A percentile compares a stretch with the other conserved stretches of the same genome.
Evolutionary conservation across 2,113 vertebrate species (phyloP).

Genomic region (Mandrillus leucophaeus): DNA sequence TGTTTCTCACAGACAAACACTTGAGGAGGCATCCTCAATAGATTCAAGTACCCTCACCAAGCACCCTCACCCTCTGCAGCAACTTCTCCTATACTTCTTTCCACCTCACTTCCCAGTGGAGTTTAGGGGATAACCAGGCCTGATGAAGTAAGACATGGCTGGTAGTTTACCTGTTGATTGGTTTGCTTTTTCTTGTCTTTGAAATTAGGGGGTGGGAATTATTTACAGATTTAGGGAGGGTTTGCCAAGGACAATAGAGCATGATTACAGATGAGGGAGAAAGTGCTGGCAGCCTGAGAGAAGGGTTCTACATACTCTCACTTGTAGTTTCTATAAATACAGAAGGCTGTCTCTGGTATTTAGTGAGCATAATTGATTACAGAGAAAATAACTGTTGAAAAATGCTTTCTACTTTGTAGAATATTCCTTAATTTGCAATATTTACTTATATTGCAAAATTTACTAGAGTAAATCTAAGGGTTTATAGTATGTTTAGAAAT

Average conservation of each 20-base stretch:
- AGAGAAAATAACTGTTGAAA: conserved; percentile 28
- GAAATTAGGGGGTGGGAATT: conserved; percentile 39
- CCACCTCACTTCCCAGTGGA: neutral
- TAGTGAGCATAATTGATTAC: neutral
- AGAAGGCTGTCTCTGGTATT: neutral
- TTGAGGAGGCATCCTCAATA: neutral
- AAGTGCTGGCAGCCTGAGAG: conserved; percentile 41
- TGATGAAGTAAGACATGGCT: neutral
- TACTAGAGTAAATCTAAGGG: neutral
- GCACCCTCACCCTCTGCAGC: neutral
- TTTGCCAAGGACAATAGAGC: conserved; percentile 44
- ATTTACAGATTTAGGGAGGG: neutral
- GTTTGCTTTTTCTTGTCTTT: conserved; percentile 40
- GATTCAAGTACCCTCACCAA: neutral
- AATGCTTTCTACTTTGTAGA: neutral
- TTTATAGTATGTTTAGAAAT: neutral
- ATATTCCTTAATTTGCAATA: conserved; percentile 30
- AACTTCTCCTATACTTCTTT: neutral
- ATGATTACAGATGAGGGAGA: conserved; percentile 47
- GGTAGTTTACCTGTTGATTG: conserved; percentile 7
- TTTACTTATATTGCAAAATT: neutral
- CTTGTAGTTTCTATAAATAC: conserved; percentile 32
- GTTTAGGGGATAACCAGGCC: neutral
- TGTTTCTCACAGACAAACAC: neutral
- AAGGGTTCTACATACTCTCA: neutral